Conservation (phyloP, 2,797 vertebrate species). For the Prionace glauca region DNA sequence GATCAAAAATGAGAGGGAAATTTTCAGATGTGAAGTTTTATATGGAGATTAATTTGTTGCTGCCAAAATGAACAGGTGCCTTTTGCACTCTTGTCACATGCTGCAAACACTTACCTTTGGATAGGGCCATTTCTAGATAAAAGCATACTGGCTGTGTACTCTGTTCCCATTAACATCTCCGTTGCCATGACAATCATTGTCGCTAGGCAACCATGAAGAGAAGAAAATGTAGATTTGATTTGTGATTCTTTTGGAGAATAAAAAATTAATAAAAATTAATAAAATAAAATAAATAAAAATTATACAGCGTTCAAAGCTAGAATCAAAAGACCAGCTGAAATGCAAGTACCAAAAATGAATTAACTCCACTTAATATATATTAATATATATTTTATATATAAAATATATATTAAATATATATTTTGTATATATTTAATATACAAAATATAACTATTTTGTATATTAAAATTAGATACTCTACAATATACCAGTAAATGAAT, state of each 20-base stretch:
- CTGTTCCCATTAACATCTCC: conserved; percentile 49
- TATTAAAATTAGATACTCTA: neutral
- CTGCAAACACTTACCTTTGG: neutral
- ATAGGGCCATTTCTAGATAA: conserved; percentile 41
- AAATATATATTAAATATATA: no score
- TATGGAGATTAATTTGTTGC: neutral
- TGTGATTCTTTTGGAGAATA: neutral
- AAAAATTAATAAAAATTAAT: neutral
- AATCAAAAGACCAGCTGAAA: neutral
- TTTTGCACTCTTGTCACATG: neutral
- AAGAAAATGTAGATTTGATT: conserved; percentile 57
- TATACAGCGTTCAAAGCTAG: neutral
- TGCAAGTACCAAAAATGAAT: neutral
- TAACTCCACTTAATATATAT: neutral
- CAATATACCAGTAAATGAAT: neutral
- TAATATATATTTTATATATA: no score
- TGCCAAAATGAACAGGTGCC: neutral
- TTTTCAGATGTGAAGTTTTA: conserved; percentile 6
- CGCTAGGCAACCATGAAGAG: conserved; percentile 64
- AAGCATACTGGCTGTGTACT: conserved; percentile 48
- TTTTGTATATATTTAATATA: no score
- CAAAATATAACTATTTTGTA: neutral
- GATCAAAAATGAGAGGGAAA: no score
- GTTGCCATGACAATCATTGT: conserved; percentile 66
- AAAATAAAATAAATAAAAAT: neutral